These are phyloP conservation scores for Seriola dumerili DNA, from an alignment of 2,113 vertebrate species.

Conservation along the genomic window DNA sequence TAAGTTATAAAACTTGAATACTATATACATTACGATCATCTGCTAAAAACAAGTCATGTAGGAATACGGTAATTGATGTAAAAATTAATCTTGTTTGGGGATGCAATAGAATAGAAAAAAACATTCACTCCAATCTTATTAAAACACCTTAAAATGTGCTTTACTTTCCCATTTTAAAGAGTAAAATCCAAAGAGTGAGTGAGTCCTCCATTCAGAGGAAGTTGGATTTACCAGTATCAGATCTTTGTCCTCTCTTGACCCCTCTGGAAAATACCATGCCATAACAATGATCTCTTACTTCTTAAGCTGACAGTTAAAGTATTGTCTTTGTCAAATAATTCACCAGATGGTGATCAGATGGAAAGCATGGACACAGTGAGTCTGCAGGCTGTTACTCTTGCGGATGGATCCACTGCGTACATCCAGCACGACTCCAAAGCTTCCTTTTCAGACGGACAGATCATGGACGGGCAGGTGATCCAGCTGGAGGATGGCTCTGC, in stretches of 20 bases:
- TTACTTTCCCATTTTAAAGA: background rate
- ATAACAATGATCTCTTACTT: background rate
- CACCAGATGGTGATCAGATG: constrained; percentile 93
- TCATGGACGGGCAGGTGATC: constrained; percentile 98
- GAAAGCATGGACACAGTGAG: constrained; percentile 98
- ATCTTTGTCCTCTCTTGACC: background rate
- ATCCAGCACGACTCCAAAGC: constrained; percentile 96
- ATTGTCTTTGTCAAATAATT: constrained; percentile 9
- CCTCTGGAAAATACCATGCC: background rate
- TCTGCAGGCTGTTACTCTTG: constrained; percentile 96
- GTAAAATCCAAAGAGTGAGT: background rate
- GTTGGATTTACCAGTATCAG: background rate
- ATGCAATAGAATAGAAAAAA: too few species aligned
- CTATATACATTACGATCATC: too few species aligned
- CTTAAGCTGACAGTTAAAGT: background rate
- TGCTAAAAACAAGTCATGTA: too few species aligned
- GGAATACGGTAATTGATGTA: too few species aligned
- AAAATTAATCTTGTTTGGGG: too few species aligned
- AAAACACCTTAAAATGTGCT: background rate
- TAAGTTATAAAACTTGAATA: too few species aligned
- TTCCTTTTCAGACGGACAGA: constrained; percentile 91
- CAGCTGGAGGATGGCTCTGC: constrained; percentile 98
- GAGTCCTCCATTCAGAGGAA: background rate
- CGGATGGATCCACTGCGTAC: constrained; percentile 97
- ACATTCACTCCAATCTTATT: background rate